Base-by-base conservation (phyloP, 2,888 invertebrate genomes). In the Hypomecis punctinalis region DNA sequence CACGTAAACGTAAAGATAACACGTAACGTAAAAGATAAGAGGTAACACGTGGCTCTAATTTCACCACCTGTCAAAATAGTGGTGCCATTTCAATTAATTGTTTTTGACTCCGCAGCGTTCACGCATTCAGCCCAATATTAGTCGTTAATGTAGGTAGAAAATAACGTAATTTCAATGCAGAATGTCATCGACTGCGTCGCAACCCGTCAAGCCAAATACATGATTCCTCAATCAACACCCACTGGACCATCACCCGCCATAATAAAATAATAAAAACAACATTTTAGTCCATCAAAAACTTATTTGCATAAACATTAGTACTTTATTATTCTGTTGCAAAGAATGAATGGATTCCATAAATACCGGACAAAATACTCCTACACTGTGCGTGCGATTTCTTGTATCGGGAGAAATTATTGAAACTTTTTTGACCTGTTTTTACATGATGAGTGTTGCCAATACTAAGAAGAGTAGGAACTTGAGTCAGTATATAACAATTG, bases 171-270 rank as follows among this genome's bases (percentile, higher is more conserved):
- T 47, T 56, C 9, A 40, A 56, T 40, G 39, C 47, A 49, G 6
- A 37, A 48, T 35, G 11, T 51, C 51, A 53, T 36, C 46, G 42
- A 51, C 6, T 45, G 13, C 52, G 9, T 48, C 54, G 37, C 11
- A 48, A 56, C 13, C 42, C 47, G 58, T 63, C 39, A 40, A 59
- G 33, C 45, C 33, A 59, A 48, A 59, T 54, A 9, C 39, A 46
- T 13, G 43, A 43, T 49, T 49, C 58, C 40, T 64, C 54, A 49
- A 64, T 60, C 64, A 59, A 45, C 63, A 49, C 64, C 64, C 64
- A 64, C 64, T 51, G 43, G 6, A 35, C 45, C 23, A 23, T 23
- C 23, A 23, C 23, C 23, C 23, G 23, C 23, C 23, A n/a, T 58
- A 47, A 64, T 60, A 63, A 63, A 62, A 58, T 11, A 36, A 35